Conservation (phyloP, 2,113 vertebrate species). For the Chelonoidis abingdonii region DNA sequence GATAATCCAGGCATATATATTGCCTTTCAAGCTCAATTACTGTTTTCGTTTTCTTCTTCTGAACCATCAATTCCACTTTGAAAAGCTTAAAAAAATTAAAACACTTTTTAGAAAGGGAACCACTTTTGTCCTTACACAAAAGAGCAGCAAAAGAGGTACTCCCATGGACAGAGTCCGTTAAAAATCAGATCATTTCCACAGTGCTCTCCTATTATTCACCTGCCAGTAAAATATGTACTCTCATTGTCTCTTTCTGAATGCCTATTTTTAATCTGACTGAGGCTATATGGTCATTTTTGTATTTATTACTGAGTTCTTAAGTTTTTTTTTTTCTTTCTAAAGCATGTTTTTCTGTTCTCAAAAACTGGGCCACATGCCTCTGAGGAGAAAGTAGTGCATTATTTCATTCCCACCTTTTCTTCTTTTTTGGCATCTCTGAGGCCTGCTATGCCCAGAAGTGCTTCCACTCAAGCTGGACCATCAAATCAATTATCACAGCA, state of each 20-base stretch:
- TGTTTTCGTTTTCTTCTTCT: constrained; percentile 60
- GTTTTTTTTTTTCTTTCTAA: constrained; percentile 76
- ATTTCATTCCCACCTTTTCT: constrained; percentile 99
- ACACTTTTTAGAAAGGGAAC: constrained; percentile 80
- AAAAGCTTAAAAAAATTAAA: constrained; percentile 83
- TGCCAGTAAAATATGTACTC: constrained; percentile 94
- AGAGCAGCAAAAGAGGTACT: constrained; percentile 82
- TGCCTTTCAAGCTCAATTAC: constrained; percentile 74
- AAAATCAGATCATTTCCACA: constrained; percentile 97
- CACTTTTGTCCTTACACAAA: constrained; percentile 87
- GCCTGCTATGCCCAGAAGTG: constrained; percentile 97
- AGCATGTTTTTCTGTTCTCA: constrained; percentile 81
- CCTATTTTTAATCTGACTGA: constrained; percentile 85
- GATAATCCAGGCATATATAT: constrained; percentile 70
- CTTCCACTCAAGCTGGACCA: constrained; percentile 97
- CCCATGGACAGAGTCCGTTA: constrained; percentile 81
- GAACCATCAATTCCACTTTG: constrained; percentile 79
- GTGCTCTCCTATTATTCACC: constrained; percentile 91
- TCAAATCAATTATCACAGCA: constrained; percentile 98
- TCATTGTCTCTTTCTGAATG: constrained; percentile 90
- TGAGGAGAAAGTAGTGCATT: constrained; percentile 95
- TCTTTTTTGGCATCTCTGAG: constrained; percentile 95
- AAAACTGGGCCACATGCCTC: constrained; percentile 99
- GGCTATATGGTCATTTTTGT: constrained; percentile 88
- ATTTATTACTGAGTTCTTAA: constrained; percentile 89